Percentiles rank a stretch among this genome's conserved stretches.
Conservation (phyloP, 2,888 invertebrate species). For the Chrysolina americana region DNA sequence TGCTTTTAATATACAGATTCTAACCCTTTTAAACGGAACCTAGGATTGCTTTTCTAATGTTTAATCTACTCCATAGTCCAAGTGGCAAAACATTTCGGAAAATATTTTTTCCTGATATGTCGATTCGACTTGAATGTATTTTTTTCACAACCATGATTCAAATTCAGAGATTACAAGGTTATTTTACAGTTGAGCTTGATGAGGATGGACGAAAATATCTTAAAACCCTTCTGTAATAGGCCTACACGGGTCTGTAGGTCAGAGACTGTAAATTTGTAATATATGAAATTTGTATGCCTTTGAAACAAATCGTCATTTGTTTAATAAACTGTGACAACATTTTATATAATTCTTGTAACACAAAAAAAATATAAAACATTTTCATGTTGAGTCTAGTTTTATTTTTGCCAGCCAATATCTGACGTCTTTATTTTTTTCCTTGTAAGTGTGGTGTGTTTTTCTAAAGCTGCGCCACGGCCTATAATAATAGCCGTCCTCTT, state of each 20-base stretch:
- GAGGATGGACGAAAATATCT: constrained; percentile 31
- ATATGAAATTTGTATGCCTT: constrained; percentile 55
- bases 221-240: constrained; percentile 48
- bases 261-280: constrained; percentile 56
- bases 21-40: too few relatives aligned
- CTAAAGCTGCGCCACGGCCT: too few relatives aligned
- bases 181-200: not conserved
- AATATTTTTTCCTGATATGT: too few relatives aligned
- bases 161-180: not conserved
- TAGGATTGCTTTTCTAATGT: too few relatives aligned
- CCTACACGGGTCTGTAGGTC: constrained; percentile 47
- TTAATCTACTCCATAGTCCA: too few relatives aligned
- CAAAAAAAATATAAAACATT: constrained; percentile 11
- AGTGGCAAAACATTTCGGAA: too few relatives aligned
- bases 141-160: not conserved
- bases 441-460: too few relatives aligned
- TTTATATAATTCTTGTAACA: constrained; percentile 15
- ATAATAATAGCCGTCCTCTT: too few relatives aligned
- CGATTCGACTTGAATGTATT: too few relatives aligned
- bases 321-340: constrained; percentile 11
- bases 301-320: constrained; percentile 40
- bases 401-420: too few relatives aligned
- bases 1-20: too few relatives aligned
- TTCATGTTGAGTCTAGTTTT: not conserved
- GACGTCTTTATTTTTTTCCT: too few relatives aligned